Base-by-base conservation (phyloP, 2,888 invertebrate genomes). In the Dorcus parallelipipedus region DNA sequence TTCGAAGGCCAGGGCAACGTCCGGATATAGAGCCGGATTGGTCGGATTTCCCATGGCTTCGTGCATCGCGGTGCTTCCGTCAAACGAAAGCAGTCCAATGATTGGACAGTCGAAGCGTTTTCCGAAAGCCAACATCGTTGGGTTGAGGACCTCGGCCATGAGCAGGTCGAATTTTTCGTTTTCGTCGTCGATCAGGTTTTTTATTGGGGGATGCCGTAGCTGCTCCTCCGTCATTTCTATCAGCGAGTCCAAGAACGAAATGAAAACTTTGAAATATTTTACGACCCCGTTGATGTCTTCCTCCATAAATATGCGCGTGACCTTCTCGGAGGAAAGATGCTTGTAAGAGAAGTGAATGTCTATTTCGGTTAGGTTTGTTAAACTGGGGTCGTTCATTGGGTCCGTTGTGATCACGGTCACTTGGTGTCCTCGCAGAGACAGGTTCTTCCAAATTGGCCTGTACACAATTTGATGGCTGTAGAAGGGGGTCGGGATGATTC, bases 21-120 rank as follows among this genome's bases (percentile, higher is more conserved):
- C 73, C 3, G 78, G 76, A 26, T 71, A 72, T 10, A 74, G 56
- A 8, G 77, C 56, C 0, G 77, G 75, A 67, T 76, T 73, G 0
- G 68, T 60, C 1, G 72, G 70, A 61, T 76, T 77, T 0, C 76
- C 76, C 3, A 72, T 61, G 1, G 68, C 54, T 10, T 72, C 69
- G 51, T 75, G 73, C 17, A 66, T 69, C 45, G 67, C 67, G 7
- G 66, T 47, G 4, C 65, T 67, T 9, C 68, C 66, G 52, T 74
- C 76, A 52, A 76, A 40, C 0, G 77, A 74, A n/a, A 67, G 59
- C 3, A 78, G 59, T 1, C 72, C 76, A 41, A 78, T 73, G 26
- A 73, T 66, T 0, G 77, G 77, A 57, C 71, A 71, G 6, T 73
- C 64, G 53, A 75, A 76, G 49, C 68, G 64, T 66, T 73, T 69